A percentile compares a stretch with the other conserved stretches of the same genome.
These are phyloP conservation scores for Pelochelys cantorii DNA, from an alignment of 2,797 vertebrate genomes.

Conservation along the genomic window DNA sequence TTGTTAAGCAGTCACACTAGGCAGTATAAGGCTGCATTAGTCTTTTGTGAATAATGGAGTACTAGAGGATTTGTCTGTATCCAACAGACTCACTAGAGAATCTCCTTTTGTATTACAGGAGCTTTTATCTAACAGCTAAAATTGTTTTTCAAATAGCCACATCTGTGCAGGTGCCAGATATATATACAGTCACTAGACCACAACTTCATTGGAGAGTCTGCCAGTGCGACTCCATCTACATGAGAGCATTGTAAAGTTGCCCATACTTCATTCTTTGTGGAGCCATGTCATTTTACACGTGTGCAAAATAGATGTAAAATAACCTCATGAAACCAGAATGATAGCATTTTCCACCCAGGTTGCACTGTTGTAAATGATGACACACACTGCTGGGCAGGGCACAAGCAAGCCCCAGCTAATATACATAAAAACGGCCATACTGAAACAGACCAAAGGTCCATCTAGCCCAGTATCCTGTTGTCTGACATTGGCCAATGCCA, in stretches of 20 bases:
- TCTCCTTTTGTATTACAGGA: background rate
- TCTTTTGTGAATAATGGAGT: background rate
- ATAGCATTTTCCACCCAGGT: background rate
- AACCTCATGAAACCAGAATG: accelerated
- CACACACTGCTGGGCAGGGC: accelerated
- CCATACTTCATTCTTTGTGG: background rate
- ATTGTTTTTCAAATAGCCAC: accelerated
- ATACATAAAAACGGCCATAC: no score
- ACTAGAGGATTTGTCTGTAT: background rate
- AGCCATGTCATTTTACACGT: background rate
- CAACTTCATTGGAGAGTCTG: background rate
- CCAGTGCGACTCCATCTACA: accelerated
- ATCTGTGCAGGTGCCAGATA: accelerated
- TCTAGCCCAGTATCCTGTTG: no score
- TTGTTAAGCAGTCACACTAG: background rate
- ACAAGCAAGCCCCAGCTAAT: background rate
- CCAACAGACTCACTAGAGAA: background rate
- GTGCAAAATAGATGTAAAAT: background rate
- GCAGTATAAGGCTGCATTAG: background rate
- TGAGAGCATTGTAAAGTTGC: background rate
- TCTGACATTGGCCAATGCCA: no score
- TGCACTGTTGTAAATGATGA: accelerated
- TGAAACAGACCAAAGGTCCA: no score
- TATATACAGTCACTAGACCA: background rate
- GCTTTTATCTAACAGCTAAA: background rate